A percentile compares a stretch with the other conserved stretches of the same genome.
Conservation (phyloP, 2,888 invertebrate genomes). For the Gisinianus flammeolus region DNA sequence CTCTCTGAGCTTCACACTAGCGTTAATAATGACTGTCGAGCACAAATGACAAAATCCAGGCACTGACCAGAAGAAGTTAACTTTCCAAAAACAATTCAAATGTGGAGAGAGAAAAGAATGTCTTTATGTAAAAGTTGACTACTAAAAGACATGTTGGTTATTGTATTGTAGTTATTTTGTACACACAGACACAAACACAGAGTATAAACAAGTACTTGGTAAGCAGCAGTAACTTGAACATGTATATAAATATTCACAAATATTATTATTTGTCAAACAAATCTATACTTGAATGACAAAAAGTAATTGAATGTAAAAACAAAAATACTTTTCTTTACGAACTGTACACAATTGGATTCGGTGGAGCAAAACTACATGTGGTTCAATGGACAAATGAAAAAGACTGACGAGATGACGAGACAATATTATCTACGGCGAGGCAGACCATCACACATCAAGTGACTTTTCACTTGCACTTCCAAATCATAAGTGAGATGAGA, state of each 20-base stretch:
- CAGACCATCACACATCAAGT: constrained; percentile 35
- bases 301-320: neutral
- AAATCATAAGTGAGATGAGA: constrained; percentile 58
- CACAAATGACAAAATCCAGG: neutral
- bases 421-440: constrained; percentile 20
- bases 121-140: neutral
- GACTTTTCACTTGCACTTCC: constrained; percentile 58
- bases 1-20: neutral
- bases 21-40: too few species aligned
- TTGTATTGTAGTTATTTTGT: neutral
- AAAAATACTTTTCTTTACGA: neutral
- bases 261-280: constrained; percentile 6
- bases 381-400: neutral
- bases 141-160: constrained; percentile 5
- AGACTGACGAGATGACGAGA: constrained; percentile 18
- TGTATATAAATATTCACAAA: neutral
- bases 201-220: too few species aligned
- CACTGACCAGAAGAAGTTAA: neutral
- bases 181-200: constrained; percentile 5
- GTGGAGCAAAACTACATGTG: constrained; percentile 6
- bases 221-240: neutral
- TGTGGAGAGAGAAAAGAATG: too few species aligned
- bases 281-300: neutral
- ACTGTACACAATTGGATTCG: neutral
- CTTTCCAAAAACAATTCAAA: too few species aligned